Conservation (phyloP, 1,140 invertebrate genomes). For the Lanistes nyassanus region DNA sequence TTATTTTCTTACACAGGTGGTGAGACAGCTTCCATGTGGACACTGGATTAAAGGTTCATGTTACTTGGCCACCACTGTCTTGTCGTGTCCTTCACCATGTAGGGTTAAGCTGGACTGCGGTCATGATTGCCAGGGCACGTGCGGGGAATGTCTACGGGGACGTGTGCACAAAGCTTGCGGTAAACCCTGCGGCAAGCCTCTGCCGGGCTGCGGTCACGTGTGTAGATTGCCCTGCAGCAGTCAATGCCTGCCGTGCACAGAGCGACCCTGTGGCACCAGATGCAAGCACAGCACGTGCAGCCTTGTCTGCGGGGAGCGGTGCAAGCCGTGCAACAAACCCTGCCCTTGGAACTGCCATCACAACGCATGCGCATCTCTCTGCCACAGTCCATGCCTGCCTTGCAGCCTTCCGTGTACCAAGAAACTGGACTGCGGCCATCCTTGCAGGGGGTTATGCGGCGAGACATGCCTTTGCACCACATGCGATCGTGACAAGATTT, state of each 20-base stretch:
- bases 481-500: constrained; percentile 11
- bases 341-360: constrained; percentile 68
- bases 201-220: constrained; percentile 62
- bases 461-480: constrained; percentile 70
- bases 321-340: constrained; percentile 70
- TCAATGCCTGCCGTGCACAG: constrained; percentile 74
- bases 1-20: constrained; percentile 69
- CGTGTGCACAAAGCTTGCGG: constrained; percentile 71
- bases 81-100: constrained; percentile 37
- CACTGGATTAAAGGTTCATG: constrained; percentile 55
- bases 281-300: constrained; percentile 74
- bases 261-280: constrained; percentile 70
- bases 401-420: constrained; percentile 56
- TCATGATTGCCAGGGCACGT: constrained; percentile 50
- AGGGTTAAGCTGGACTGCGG: constrained; percentile 41
- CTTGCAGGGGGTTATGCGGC: constrained; percentile 72
- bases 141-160: constrained; percentile 70
- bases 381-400: constrained; percentile 72
- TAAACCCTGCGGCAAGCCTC: constrained; percentile 48
- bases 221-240: constrained; percentile 49
- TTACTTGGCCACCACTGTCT: constrained; percentile 28
- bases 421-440: constrained; percentile 70
- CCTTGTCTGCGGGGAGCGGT: constrained; percentile 65
- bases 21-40: constrained; percentile 57
- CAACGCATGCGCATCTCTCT: constrained; percentile 70